Percentiles rank a stretch among this genome's conserved stretches.
Evolutionary conservation across 2,113 vertebrate genomes (phyloP).

Genomic region (Sebastes schlegelii): DNA sequence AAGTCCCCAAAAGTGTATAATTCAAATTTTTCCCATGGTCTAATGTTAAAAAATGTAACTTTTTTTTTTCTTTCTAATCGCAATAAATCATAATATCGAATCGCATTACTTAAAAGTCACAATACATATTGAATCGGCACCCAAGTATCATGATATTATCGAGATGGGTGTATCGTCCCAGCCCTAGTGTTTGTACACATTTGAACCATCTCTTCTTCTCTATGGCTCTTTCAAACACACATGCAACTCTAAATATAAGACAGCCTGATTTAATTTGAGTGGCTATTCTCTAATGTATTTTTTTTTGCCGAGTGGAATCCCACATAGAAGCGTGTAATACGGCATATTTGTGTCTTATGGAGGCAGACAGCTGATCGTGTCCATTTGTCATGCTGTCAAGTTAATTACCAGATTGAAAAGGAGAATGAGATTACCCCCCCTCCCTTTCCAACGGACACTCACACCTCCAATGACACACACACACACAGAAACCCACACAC

Average conservation of each 20-base stretch:
- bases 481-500: constrained; percentile 14
- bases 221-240: constrained; percentile 6
- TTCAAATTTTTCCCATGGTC: no score
- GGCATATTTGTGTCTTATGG: constrained; percentile 83
- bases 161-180: no score
- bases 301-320: constrained; percentile 68
- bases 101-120: no score
- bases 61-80: no score
- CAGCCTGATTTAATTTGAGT: constrained; percentile 66
- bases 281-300: constrained; percentile 72
- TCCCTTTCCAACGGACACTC: constrained; percentile 74
- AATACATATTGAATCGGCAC: no score
- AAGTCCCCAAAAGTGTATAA: no score
- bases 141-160: no score
- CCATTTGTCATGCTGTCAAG: constrained; percentile 88
- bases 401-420: constrained; percentile 86
- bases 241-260: constrained; percentile 44
- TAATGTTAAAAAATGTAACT: no score
- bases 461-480: constrained; percentile 43
- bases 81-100: no score
- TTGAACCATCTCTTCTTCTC: neutral
- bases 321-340: constrained; percentile 75
- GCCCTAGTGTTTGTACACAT: neutral
- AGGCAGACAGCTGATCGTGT: constrained; percentile 84
- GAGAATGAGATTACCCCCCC: constrained; percentile 80